Percentiles rank a stretch among this genome's conserved stretches.
Conservation (phyloP, 2,113 vertebrate genomes). For the Thymallus thymallus region DNA sequence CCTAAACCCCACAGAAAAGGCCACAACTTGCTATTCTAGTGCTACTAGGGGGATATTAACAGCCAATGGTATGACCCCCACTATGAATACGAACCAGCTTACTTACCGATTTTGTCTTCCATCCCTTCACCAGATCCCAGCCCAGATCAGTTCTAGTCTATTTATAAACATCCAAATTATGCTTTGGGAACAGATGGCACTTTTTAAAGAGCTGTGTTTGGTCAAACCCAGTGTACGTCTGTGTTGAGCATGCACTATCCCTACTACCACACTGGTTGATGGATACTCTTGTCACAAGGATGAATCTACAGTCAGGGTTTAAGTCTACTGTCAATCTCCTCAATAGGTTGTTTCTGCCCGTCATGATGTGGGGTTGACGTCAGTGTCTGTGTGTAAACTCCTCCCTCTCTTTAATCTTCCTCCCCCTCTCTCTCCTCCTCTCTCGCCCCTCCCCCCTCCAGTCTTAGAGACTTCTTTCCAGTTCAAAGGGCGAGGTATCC, state of each 20-base stretch:
- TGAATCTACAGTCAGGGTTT: neutral
- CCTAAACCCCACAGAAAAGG: too few relatives aligned
- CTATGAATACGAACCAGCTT: conserved; percentile 50
- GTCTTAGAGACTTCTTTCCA: conserved; percentile 79
- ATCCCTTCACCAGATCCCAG: conserved; percentile 38
- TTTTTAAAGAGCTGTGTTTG: conserved; percentile 41
- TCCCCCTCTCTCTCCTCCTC: neutral
- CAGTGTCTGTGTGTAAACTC: neutral
- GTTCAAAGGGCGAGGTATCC: conserved; percentile 81
- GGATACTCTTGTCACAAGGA: neutral
- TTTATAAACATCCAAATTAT: conserved; percentile 52
- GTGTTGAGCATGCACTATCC: conserved; percentile 34
- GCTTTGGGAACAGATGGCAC: conserved; percentile 2
- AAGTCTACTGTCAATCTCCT: conserved; percentile 10
- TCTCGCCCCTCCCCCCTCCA: conserved; percentile 42
- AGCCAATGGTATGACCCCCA: conserved; percentile 54
- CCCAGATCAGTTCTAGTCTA: conserved; percentile 46
- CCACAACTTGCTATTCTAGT: too few relatives aligned
- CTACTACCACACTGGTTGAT: conserved; percentile 41
- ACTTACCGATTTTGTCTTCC: conserved; percentile 35
- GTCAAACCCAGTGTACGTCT: conserved; percentile 48
- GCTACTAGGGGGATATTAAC: conserved; percentile 54
- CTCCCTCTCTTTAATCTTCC: too few relatives aligned
- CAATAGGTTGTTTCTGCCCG: neutral
- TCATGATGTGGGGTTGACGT: neutral